Evolutionary conservation across 2,888 invertebrate species (phyloP), one percentile per base, ranked within the genome.

Genomic region (Tenthredo amoena): DNA sequence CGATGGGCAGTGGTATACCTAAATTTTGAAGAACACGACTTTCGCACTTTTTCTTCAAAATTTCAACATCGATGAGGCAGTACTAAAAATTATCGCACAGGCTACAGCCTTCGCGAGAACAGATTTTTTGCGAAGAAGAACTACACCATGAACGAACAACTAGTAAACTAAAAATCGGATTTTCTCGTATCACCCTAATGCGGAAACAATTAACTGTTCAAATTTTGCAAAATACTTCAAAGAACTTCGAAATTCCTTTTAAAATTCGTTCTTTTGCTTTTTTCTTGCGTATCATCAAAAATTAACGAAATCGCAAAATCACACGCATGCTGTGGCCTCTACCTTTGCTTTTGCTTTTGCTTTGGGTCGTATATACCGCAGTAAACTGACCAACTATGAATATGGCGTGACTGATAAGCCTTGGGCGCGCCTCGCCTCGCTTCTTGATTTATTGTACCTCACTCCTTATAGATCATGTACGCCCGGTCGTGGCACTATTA

Each of bases 321-420:
- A 34, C 50, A 26, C 26, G 5, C n/a, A 40, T 26, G 43, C 21
- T 26, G 76, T 26, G 47, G 47, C 43, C 74, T 43, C 47, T 76
- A 43, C 43, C 21, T 12, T n/a, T 12, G 43, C 10, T 6, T 40
- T 40, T 18, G 71, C 40, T 7, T 40, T 9, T 7, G 40, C 47
- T 47, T 47, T 4, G 21, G 26, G 21, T 26, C 12, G 15, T 37
- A 21, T 37, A 62, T 37, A 74, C 85, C 84, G 86, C 68, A 76
- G 86, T 85, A 86, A 88, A 87, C 74, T 58, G 87, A 84, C 79
- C 85, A 86, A 72, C 85, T 88, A 86, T 86, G 88, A 88, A 88
- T 86, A 85, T 87, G 84, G 87, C 88, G 88, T 89, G 89, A 89
- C 89, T 87, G 89, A 89, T 90, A 89, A 89, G 88, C 87, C 87